Evolutionary conservation across 1,140 invertebrate species (phyloP), one percentile per base, ranked within the genome.

Genomic region (Drosophila tsacasi): DNA sequence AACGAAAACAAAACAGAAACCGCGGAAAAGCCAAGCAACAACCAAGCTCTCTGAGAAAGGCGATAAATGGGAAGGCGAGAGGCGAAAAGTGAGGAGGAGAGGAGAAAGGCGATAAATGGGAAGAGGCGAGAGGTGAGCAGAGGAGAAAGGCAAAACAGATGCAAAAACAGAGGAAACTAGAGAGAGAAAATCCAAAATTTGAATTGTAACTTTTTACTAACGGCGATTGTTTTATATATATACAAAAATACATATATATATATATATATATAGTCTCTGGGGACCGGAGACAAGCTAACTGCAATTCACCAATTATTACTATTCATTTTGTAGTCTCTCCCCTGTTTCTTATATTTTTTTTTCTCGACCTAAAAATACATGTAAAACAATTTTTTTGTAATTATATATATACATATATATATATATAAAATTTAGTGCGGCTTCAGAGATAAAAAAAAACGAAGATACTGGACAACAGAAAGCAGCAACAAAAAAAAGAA

Each of bases 361-460:
- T 62, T 39, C 76, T 75, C 55, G 80, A 89, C 64, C 69, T 73
- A 76, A 76, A 72, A 69, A 74, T 52, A 71, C 71, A 54, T 65
- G 58, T 61, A 73, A 49, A 71, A 66, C 62, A 57, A 61, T 89
- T 80, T 84, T 87, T 89, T 87, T 75, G 74, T 89, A 89, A 81
- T 72, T 83, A 74, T 54, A 54, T 21, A 47, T 25, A 54, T 83
- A 74, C 35, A 54, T 9, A 47, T 23, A 54, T 83, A 74, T 21
- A 54, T 21, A 54, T 52, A 32, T 89, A 84, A 81, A 81, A 89
- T 81, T 59, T 87, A 87, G 84, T 83, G 84, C 77, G 76, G 77
- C 84, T 89, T 89, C 25, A n/a, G 23, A 49, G 47, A 27, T 80
- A 76, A 42, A 49, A 49, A 12, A 49, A 83, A 49, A 25, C 21